Percentiles rank a stretch among this genome's conserved stretches.
Evolutionary conservation across 1,140 invertebrate species (phyloP).

Genomic region (Drosophila ercepeae): DNA sequence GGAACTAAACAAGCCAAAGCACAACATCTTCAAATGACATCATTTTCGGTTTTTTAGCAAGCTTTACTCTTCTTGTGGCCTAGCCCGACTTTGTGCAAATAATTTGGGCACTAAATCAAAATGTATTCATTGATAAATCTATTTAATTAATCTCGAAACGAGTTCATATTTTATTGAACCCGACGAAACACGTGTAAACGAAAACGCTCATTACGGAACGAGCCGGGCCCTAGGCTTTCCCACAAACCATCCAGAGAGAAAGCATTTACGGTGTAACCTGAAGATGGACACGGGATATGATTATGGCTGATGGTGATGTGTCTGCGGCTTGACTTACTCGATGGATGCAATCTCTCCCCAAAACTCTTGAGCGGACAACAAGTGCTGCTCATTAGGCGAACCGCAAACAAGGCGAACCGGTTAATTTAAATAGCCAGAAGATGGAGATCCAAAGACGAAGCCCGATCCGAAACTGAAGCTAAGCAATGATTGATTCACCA

Average conservation of each 20-base stretch:
- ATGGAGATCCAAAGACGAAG: constrained; percentile 7
- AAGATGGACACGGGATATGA: constrained; percentile 43
- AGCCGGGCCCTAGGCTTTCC: constrained; percentile 49
- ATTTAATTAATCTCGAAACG: constrained; percentile 5
- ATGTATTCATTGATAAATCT: neutral
- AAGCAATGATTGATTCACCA: constrained; percentile 77
- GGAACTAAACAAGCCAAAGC: constrained; percentile 27
- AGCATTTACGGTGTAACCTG: constrained; percentile 58
- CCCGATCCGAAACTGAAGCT: constrained; percentile 41
- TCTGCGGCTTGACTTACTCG: constrained; percentile 39
- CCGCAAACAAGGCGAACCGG: constrained; percentile 57
- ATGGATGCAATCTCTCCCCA: constrained; percentile 41
- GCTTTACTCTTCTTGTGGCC: neutral
- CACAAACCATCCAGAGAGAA: constrained; percentile 56
- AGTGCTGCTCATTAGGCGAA: constrained; percentile 67
- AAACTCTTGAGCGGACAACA: constrained; percentile 55
- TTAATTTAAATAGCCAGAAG: constrained; percentile 67
- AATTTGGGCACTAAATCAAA: neutral
- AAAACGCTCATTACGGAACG: constrained; percentile 31
- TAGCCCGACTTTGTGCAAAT: neutral
- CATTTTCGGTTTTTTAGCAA: constrained; percentile 22
- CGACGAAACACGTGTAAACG: constrained; percentile 66
- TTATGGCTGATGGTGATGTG: constrained; percentile 32
- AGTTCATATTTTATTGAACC: constrained; percentile 41
- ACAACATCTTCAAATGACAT: constrained; percentile 39